These are phyloP conservation scores for Rhinatrema bivittatum DNA, from an alignment of 2,797 vertebrate genomes.

Conservation along the genomic window DNA sequence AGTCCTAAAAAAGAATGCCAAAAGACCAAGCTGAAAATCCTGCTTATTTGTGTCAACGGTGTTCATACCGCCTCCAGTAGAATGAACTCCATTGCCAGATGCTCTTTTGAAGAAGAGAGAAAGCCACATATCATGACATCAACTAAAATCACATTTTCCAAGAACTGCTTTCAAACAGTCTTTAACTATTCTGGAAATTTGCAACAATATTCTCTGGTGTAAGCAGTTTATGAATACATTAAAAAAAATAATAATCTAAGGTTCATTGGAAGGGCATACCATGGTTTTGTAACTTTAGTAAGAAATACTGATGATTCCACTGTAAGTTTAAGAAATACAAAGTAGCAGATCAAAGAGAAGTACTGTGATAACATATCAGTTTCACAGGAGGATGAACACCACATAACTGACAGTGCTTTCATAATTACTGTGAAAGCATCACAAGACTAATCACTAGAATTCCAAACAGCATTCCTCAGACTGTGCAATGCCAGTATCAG, in stretches of 20 bases:
- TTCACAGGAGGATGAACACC: not conserved
- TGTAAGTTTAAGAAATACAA: constrained; percentile 5
- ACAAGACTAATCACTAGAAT: not conserved
- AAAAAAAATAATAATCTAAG: not conserved
- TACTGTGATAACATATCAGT: constrained; percentile 1
- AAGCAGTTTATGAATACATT: not conserved
- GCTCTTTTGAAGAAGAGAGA: no score
- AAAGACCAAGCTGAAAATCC: no score
- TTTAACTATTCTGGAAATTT: not conserved
- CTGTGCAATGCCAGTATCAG: not conserved
- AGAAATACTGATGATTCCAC: constrained; percentile 3
- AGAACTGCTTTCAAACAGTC: no score
- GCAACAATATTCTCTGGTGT: not conserved
- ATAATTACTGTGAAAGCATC: not conserved
- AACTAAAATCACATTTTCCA: no score
- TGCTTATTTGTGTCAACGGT: no score
- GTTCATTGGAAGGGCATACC: not conserved
- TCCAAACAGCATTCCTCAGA: not conserved
- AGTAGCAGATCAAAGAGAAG: constrained; percentile 1
- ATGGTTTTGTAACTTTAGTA: not conserved
- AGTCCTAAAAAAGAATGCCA: no score
- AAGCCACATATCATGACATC: no score
- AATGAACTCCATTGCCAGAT: no score
- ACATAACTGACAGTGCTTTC: not conserved
- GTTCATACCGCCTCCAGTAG: no score